These are phyloP conservation scores for Todus mexicanus DNA, from an alignment of 2,797 vertebrate genomes.

Conservation along the genomic window DNA sequence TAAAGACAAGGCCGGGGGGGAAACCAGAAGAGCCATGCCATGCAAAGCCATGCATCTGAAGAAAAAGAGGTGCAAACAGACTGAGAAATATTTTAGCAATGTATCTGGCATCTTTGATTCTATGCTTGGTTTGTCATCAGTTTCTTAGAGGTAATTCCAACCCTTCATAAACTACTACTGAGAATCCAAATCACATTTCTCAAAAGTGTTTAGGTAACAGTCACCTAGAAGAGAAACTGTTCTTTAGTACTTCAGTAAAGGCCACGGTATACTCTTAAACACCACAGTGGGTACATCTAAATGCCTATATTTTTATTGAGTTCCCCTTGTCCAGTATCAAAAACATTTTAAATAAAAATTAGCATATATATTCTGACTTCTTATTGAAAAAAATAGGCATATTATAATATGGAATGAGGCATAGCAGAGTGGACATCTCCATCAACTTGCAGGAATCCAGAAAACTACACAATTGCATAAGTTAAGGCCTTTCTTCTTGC, in stretches of 20 bases:
- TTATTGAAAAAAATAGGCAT: background rate
- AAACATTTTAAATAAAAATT: background rate
- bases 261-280: background rate
- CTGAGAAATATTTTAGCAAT: background rate
- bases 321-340: conserved; percentile 11
- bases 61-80: background rate
- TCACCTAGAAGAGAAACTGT: background rate
- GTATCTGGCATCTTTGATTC: background rate
- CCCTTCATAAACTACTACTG: background rate
- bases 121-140: background rate
- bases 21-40: background rate
- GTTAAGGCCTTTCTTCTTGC: background rate
- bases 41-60: background rate
- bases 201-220: background rate
- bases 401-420: background rate
- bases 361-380: background rate
- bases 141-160: background rate
- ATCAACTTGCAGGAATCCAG: background rate
- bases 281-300: background rate
- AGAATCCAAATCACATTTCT: background rate
- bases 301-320: background rate
- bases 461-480: background rate
- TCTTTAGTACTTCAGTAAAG: background rate
- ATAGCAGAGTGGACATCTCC: background rate
- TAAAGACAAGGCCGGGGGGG: background rate